phyloP scores from a whole-genome alignment of 2,113 vertebrate genomes.

The Actinemys pallida region DNA sequence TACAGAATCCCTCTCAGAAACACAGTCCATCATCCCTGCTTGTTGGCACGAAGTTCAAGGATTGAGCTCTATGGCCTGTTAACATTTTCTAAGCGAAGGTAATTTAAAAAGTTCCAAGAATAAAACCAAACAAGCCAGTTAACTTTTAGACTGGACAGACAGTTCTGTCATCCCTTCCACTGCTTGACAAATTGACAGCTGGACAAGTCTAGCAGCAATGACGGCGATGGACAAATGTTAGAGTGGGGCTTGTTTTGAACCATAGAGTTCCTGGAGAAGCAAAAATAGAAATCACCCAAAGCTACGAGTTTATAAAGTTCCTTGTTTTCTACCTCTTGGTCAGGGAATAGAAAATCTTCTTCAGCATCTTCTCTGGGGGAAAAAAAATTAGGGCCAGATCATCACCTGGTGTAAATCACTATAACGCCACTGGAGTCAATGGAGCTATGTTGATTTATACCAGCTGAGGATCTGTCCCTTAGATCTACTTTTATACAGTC shows the following conservation, averaged over 20 bases:
- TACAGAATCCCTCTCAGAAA: not conserved
- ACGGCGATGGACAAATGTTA: fast-evolving
- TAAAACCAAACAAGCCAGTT: conserved; percentile 17
- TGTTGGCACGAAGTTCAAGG: conserved; percentile 15
- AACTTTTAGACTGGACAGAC: not conserved
- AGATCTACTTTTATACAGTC: no score
- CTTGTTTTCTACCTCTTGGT: not conserved
- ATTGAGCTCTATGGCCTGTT: not conserved
- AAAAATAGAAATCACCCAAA: not conserved
- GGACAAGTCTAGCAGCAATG: not conserved
- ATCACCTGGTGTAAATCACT: no score
- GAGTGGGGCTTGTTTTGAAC: not conserved
- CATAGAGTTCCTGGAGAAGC: not conserved
- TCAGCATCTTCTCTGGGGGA: not conserved
- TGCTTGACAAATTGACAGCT: not conserved
- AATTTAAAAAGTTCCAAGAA: conserved; percentile 30
- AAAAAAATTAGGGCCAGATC: no score
- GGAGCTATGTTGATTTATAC: not conserved
- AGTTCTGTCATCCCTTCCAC: not conserved
- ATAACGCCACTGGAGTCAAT: not conserved
- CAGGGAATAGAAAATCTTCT: not conserved
- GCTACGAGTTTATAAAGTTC: fast-evolving
- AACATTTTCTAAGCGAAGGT: conserved; percentile 18
- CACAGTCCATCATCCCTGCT: not conserved
- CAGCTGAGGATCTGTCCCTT: not conserved